Conservation (phyloP, 2,113 vertebrate genomes). For the Perca fluviatilis region DNA sequence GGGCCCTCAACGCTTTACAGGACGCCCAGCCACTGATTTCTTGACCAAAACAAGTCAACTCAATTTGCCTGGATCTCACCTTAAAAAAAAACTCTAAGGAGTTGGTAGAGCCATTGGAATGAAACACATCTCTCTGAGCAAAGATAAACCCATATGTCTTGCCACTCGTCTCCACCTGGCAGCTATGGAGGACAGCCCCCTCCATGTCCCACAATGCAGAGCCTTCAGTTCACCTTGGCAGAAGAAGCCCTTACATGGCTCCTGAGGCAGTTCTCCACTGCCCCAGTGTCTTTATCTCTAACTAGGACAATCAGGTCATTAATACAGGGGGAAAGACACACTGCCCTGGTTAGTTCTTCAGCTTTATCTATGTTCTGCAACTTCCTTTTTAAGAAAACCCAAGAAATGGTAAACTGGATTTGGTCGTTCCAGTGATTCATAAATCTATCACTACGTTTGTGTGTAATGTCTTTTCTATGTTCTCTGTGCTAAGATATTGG, state of each 20-base stretch:
- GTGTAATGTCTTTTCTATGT: not conserved
- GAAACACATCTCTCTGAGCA: not conserved
- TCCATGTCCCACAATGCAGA: constrained; percentile 23
- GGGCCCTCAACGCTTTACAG: constrained; percentile 6
- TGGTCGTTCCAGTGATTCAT: not conserved
- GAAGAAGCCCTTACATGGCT: constrained; percentile 14
- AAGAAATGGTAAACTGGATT: not conserved
- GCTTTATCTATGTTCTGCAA: constrained; percentile 3
- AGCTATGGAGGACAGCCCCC: not conserved
- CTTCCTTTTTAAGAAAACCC: not conserved
- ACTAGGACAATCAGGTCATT: constrained; percentile 36
- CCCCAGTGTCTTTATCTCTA: constrained; percentile 30
- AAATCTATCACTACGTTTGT: not conserved
- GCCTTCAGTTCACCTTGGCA: constrained; percentile 1
- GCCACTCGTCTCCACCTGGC: constrained; percentile 10
- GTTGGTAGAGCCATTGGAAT: not conserved
- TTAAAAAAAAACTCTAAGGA: not conserved
- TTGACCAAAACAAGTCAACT: not conserved
- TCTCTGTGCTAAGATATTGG: not conserved
- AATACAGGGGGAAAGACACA: constrained; percentile 26
- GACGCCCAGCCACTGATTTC: constrained; percentile 7
- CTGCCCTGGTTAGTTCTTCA: constrained; percentile 16
- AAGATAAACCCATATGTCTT: not conserved
- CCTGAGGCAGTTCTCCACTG: constrained; percentile 29
- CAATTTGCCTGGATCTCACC: not conserved